A percentile compares a stretch with the other conserved stretches of the same genome.
phyloP scores from a whole-genome alignment of 2,888 invertebrate species.

The Harpagoxenus sublaevis region DNA sequence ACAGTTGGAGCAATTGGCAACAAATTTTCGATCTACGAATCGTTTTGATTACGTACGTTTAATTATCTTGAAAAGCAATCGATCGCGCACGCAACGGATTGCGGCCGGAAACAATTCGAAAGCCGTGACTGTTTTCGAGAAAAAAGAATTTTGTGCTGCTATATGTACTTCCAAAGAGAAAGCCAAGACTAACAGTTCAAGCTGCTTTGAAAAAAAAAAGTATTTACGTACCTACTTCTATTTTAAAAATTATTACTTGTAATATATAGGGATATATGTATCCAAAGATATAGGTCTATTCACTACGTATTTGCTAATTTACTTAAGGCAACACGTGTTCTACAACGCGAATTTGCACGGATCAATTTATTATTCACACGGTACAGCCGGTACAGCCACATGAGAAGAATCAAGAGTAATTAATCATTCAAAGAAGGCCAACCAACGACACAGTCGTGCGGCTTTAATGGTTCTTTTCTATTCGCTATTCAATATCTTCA shows the following conservation, averaged over 20 bases:
- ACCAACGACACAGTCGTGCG: slow-evolving; percentile 59
- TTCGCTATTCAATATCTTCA: slow-evolving; percentile 26
- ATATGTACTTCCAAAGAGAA: neutral
- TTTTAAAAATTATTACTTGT: neutral
- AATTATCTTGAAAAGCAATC: neutral
- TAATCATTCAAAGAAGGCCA: slow-evolving; percentile 77
- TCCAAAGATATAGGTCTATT: neutral
- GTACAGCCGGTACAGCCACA: neutral
- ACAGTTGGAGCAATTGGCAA: neutral
- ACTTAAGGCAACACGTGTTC: slow-evolving; percentile 7
- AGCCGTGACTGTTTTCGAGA: neutral
- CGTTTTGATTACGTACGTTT: neutral
- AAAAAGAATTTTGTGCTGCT: neutral
- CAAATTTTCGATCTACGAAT: neutral
- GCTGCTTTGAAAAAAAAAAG: neutral
- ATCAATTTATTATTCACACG: neutral
- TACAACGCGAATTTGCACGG: neutral
- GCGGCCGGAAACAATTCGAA: neutral
- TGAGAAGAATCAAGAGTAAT: slow-evolving; percentile 74
- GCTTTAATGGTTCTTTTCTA: slow-evolving; percentile 68
- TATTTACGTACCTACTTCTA: neutral
- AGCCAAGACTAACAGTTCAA: neutral
- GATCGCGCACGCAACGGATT: neutral
- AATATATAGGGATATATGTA: neutral
- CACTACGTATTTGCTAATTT: neutral